Conservation (phyloP, 53 echinoderm and acorn worm species). For the Mesocentrotus franciscanus region DNA sequence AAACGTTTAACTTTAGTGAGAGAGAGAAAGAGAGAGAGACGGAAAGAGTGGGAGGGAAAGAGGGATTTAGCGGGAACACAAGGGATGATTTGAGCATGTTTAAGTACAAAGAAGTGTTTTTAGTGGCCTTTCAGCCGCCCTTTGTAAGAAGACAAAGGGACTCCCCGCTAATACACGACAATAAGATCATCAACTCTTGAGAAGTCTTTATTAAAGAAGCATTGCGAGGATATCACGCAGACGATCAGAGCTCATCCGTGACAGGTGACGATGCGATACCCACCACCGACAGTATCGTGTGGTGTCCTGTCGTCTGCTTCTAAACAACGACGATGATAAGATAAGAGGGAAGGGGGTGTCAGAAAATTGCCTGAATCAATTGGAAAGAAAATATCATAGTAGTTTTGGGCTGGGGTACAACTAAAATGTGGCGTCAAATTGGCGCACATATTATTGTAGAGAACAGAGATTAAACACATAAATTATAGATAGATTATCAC, state of each 20-base stretch:
- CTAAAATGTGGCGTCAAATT: too few species aligned
- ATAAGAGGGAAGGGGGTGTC: background rate
- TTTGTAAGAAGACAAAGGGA: slow-evolving; percentile 41
- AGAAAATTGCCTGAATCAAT: too few species aligned
- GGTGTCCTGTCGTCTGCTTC: background rate
- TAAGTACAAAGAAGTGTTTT: slow-evolving; percentile 37
- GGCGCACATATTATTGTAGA: too few species aligned
- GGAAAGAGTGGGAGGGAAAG: background rate
- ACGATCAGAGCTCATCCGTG: slow-evolving; percentile 4
- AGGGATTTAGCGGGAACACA: background rate
- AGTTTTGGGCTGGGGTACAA: too few species aligned
- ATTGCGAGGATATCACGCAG: background rate
- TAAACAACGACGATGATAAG: background rate
- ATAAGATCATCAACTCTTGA: slow-evolving; percentile 43
- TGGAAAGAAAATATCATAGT: too few species aligned
- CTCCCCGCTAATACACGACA: slow-evolving; percentile 61
- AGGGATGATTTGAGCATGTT: slow-evolving; percentile 12
- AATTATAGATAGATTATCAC: too few species aligned
- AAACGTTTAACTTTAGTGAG: background rate
- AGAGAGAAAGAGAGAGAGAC: background rate
- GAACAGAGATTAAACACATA: too few species aligned
- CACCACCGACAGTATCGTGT: background rate
- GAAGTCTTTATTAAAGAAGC: background rate
- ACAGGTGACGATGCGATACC: slow-evolving; percentile 29
- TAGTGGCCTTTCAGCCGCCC: slow-evolving; percentile 39